Evolutionary conservation across 2,113 vertebrate species (phyloP).

Genomic region (Pomatostomus ruficeps): DNA sequence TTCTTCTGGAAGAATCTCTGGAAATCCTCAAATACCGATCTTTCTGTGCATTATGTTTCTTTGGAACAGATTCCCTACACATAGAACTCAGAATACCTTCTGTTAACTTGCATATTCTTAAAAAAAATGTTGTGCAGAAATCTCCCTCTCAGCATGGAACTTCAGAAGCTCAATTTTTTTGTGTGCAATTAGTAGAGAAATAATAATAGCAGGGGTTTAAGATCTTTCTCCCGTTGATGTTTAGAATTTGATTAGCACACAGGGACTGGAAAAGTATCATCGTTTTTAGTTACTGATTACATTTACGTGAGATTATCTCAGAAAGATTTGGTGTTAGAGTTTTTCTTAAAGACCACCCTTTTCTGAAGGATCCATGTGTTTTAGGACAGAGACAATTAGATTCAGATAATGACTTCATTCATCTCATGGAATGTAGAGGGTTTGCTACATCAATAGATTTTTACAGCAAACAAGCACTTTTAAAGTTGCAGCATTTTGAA

Average conservation of each 20-base stretch:
- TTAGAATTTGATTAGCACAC: not conserved
- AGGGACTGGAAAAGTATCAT: not conserved
- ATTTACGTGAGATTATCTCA: not conserved
- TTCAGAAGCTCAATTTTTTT: not conserved
- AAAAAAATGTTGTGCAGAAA: not conserved
- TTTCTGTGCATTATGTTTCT: not conserved
- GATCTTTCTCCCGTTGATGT: not conserved
- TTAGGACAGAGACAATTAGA: not conserved
- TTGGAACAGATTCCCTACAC: not conserved
- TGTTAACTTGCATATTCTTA: not conserved
- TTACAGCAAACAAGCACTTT: not conserved
- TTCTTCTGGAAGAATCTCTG: not conserved
- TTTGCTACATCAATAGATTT: not conserved
- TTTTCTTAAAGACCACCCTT: not conserved
- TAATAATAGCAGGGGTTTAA: not conserved
- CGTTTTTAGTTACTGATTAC: not conserved
- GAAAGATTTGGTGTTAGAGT: not conserved
- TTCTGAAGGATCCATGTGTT: not conserved
- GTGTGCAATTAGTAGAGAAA: not conserved
- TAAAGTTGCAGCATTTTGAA: conserved; percentile 5
- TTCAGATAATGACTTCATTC: not conserved
- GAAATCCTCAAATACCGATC: not conserved
- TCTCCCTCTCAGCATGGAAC: not conserved
- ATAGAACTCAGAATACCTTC: not conserved
- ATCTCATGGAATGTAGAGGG: not conserved